phyloP scores from a whole-genome alignment of 2,797 vertebrate species.

The Tarsius wallacei region DNA sequence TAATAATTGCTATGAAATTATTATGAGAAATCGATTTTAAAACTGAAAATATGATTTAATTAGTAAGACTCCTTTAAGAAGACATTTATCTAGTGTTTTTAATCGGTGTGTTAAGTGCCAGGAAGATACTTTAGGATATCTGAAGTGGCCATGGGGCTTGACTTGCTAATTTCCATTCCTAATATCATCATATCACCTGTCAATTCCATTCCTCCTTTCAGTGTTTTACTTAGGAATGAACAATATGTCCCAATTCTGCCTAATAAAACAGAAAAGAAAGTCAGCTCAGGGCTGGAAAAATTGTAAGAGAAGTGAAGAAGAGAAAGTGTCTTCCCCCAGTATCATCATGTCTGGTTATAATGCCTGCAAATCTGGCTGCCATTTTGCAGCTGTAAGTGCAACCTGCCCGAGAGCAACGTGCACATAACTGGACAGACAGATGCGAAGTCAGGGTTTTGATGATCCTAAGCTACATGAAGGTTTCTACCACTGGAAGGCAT shows the following conservation, averaged over 20 bases:
- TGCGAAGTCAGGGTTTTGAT: too few species aligned
- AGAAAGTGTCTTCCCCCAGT: neutral
- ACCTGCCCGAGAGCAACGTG: accelerated
- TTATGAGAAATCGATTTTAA: slow-evolving; percentile 29
- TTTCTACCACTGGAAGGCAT: neutral
- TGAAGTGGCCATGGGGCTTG: neutral
- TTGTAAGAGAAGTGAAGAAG: neutral
- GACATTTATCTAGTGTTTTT: neutral
- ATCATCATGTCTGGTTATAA: neutral
- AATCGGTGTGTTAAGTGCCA: neutral
- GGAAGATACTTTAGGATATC: neutral
- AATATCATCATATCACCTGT: neutral
- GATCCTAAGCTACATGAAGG: neutral
- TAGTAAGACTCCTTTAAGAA: neutral
- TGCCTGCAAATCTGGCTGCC: neutral
- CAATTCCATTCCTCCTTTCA: neutral
- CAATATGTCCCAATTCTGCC: neutral
- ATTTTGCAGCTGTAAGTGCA: neutral
- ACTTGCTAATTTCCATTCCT: neutral
- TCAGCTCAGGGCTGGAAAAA: neutral
- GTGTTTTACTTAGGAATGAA: neutral
- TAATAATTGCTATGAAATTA: neutral
- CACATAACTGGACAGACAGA: neutral
- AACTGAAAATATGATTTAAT: neutral
- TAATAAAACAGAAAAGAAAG: neutral